A percentile compares a stretch with the other conserved stretches of the same genome.
Evolutionary conservation across 2,888 invertebrate species (phyloP).

Genomic region (Ichneumoninae sp.): DNA sequence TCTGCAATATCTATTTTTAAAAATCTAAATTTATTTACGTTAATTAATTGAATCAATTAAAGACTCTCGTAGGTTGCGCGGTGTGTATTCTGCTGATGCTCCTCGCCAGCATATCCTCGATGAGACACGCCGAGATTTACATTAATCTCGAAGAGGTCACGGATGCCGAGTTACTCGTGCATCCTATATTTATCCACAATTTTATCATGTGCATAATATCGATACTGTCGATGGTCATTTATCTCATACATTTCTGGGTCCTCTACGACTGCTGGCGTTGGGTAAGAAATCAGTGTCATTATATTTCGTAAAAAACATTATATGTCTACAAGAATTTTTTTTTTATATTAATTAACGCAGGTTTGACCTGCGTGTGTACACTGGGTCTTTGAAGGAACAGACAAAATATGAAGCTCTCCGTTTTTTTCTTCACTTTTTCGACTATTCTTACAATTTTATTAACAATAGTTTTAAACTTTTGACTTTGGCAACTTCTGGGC

Average conservation of each 20-base stretch:
- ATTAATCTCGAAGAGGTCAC: slow-evolving; percentile 77
- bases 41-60: slow-evolving; percentile 3
- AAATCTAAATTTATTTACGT: slow-evolving; percentile 13
- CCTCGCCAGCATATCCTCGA: slow-evolving; percentile 75
- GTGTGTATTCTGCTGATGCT: slow-evolving; percentile 74
- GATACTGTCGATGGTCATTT: slow-evolving; percentile 78
- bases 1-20: not conserved
- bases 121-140: slow-evolving; percentile 79
- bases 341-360: not conserved
- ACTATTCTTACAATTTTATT: too few relatives aligned
- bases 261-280: slow-evolving; percentile 75
- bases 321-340: not conserved
- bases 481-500: too few relatives aligned
- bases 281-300: slow-evolving; percentile 68
- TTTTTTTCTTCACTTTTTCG: not conserved
- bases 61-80: slow-evolving; percentile 75
- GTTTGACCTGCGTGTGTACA: not conserved
- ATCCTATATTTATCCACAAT: slow-evolving; percentile 81
- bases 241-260: slow-evolving; percentile 78
- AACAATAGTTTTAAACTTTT: too few relatives aligned
- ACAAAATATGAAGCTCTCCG: not conserved
- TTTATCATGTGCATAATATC: slow-evolving; percentile 79
- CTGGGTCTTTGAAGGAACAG: not conserved
- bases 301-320: not conserved
- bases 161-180: slow-evolving; percentile 76